Evolutionary conservation across 2,113 vertebrate genomes (phyloP).

Genomic region (Galbula dea): DNA sequence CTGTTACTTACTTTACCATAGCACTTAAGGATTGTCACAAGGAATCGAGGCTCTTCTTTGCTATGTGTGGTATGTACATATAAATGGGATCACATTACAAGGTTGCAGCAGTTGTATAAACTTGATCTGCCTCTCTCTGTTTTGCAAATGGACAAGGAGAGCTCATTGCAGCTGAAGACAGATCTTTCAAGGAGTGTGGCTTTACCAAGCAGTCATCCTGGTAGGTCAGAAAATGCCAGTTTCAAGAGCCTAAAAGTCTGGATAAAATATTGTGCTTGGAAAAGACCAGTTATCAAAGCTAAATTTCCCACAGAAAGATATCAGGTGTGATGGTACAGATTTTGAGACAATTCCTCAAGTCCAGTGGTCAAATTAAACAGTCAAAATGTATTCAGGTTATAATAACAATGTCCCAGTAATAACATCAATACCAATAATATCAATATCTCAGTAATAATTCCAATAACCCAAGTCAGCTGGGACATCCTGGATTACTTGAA

Average conservation of each 20-base stretch:
- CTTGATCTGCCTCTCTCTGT: not conserved
- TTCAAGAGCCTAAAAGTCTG: not conserved
- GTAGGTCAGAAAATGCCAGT: not conserved
- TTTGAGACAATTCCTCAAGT: not conserved
- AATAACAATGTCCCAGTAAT: not conserved
- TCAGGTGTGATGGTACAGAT: not conserved
- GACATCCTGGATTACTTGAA: not conserved
- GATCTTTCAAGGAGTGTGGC: not conserved
- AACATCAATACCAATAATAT: not conserved
- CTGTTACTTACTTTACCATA: not conserved
- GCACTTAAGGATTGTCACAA: not conserved
- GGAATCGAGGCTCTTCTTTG: not conserved
- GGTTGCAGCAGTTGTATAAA: not conserved
- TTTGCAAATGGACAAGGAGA: not conserved
- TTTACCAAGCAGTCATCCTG: not conserved
- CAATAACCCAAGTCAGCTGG: not conserved
- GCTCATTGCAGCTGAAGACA: not conserved
- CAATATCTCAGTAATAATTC: not conserved
- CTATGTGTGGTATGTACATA: not conserved
- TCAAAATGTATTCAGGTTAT: not conserved
- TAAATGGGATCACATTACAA: not conserved
- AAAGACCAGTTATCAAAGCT: not conserved
- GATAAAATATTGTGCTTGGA: not conserved
- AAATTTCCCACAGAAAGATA: not conserved
- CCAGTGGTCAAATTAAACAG: not conserved